Conservation (phyloP, 2,113 vertebrate genomes). For the Centropus bengalensis region DNA sequence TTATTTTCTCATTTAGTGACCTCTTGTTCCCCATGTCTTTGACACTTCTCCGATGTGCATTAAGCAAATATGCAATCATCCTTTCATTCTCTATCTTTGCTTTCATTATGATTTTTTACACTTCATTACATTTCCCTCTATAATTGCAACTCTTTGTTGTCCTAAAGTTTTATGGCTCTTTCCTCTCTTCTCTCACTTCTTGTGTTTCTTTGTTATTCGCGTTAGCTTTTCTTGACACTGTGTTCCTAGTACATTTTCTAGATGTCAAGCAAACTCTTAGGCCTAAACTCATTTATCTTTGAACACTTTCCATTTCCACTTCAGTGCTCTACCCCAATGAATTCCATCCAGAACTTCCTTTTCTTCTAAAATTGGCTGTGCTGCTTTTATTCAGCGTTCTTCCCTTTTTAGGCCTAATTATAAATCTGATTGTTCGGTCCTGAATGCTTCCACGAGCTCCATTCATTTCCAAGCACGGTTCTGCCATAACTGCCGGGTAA, state of each 20-base stretch:
- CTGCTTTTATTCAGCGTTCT: slow-evolving; percentile 66
- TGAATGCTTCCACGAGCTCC: slow-evolving; percentile 71
- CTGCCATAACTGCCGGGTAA: slow-evolving; percentile 53
- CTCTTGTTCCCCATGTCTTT: slow-evolving; percentile 62
- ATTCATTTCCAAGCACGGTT: slow-evolving; percentile 55
- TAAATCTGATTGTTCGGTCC: slow-evolving; percentile 59
- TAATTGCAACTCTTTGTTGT: slow-evolving; percentile 43
- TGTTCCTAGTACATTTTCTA: slow-evolving; percentile 61
- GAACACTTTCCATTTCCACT: slow-evolving; percentile 69
- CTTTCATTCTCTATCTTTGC: slow-evolving; percentile 50
- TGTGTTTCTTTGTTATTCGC: slow-evolving; percentile 60
- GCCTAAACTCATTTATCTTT: slow-evolving; percentile 68
- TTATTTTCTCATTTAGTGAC: slow-evolving; percentile 68
- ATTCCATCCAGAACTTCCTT: slow-evolving; percentile 69
- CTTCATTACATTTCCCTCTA: slow-evolving; percentile 62
- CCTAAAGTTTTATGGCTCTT: slow-evolving; percentile 67
- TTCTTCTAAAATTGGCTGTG: slow-evolving; percentile 72
- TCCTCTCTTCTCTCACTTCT: slow-evolving; percentile 61
- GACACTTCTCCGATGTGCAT: slow-evolving; percentile 55
- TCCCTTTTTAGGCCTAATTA: slow-evolving; percentile 68
- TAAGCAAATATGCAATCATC: slow-evolving; percentile 65
- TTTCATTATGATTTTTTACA: slow-evolving; percentile 73
- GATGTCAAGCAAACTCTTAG: slow-evolving; percentile 68
- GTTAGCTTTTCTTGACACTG: slow-evolving; percentile 62
- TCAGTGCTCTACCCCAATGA: slow-evolving; percentile 51